A percentile compares a stretch with the other conserved stretches of the same genome.
phyloP scores from a whole-genome alignment of 2,888 invertebrate genomes.

The Itoplectis maculator region DNA sequence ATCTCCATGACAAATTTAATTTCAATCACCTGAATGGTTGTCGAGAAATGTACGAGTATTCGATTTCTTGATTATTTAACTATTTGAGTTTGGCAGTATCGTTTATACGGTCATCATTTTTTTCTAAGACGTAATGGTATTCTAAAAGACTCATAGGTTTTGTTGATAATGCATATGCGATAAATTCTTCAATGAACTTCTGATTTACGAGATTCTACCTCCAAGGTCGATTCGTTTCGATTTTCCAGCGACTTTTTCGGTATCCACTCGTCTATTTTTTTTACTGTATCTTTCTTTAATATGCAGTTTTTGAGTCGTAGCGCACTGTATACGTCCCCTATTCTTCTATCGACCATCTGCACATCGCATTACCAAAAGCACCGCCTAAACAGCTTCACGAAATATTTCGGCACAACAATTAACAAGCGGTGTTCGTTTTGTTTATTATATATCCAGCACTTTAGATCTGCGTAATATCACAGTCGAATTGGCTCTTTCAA shows the following conservation, averaged over 20 bases:
- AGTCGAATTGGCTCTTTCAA: conserved; percentile 41
- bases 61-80: too few relatives aligned
- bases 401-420: conserved; percentile 64
- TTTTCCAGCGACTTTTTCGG: not conserved
- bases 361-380: conserved; percentile 62
- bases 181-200: not conserved
- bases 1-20: too few relatives aligned
- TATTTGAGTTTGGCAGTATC: too few relatives aligned
- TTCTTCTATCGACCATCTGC: conserved; percentile 62
- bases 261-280: conserved; percentile 22
- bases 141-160: too few relatives aligned
- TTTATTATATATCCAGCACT: conserved; percentile 45
- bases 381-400: conserved; percentile 61
- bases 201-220: not conserved
- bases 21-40: too few relatives aligned
- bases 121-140: too few relatives aligned
- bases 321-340: conserved; percentile 49
- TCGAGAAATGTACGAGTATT: too few relatives aligned
- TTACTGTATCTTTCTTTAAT: conserved; percentile 7
- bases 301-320: conserved; percentile 24
- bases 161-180: not conserved
- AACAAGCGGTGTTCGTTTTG: conserved; percentile 58
- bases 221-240: not conserved
- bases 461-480: conserved; percentile 18
- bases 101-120: too few relatives aligned